These are phyloP conservation scores for Magallana angulata DNA, from an alignment of 1,140 invertebrate genomes.

Conservation along the genomic window DNA sequence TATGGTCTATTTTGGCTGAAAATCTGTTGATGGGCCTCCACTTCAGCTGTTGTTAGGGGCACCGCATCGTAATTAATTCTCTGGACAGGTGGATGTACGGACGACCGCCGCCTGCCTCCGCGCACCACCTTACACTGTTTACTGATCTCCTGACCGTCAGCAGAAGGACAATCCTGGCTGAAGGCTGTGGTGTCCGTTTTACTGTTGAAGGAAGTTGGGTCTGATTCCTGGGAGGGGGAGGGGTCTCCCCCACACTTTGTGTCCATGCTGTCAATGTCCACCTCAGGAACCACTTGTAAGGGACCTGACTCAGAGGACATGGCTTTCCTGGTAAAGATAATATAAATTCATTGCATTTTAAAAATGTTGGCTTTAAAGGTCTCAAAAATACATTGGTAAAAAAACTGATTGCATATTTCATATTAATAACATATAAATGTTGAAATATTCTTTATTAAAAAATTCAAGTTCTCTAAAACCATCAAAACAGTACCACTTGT, in stretches of 20 bases:
- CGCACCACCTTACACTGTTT: conserved; percentile 59
- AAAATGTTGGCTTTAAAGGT: no score
- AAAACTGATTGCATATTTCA: no score
- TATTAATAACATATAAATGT: no score
- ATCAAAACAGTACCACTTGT: conserved; percentile 76
- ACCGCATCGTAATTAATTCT: conserved; percentile 61
- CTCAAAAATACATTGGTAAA: no score
- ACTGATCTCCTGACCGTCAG: conserved; percentile 59
- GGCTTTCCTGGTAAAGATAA: conserved; percentile 59
- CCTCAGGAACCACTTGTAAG: conserved; percentile 74
- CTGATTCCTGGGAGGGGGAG: conserved; percentile 2
- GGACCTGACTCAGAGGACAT: conserved; percentile 62
- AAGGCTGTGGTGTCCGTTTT: conserved; percentile 46
- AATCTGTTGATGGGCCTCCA: conserved; percentile 70
- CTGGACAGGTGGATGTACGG: conserved; percentile 66
- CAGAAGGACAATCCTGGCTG: conserved; percentile 19
- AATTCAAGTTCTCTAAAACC: no score
- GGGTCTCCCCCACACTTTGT: not conserved
- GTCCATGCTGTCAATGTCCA: conserved; percentile 55
- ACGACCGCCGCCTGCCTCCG: conserved; percentile 57
- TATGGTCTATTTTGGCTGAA: conserved; percentile 50
- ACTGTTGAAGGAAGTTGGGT: not conserved
- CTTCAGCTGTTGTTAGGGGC: conserved; percentile 59
- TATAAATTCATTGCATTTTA: no score
- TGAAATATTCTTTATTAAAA: no score